Evolutionary conservation across 2,797 vertebrate species (phyloP).

Genomic region (Pseudochirops corinnae): DNA sequence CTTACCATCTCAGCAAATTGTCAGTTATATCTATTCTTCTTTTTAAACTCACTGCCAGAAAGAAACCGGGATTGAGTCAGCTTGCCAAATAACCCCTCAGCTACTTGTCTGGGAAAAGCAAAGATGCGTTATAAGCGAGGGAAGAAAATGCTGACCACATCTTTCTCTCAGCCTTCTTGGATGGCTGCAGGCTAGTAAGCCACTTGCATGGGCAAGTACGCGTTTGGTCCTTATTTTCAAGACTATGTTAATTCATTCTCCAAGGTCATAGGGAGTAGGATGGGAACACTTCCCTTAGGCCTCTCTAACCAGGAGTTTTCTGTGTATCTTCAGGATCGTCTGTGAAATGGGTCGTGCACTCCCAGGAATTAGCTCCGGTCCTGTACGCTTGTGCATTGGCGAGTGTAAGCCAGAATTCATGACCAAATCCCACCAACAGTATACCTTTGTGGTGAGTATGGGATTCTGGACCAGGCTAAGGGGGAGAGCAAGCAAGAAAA

Average conservation of each 20-base stretch:
- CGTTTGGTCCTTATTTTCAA: not conserved
- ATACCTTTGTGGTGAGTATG: constrained; percentile 94
- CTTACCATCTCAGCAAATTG: constrained; percentile 70
- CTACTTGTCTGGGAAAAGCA: not conserved
- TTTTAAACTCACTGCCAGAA: constrained; percentile 75
- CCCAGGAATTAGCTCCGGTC: constrained; percentile 89
- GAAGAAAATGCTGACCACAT: not conserved
- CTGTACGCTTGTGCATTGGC: constrained; percentile 94
- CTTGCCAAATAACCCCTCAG: constrained; percentile 73
- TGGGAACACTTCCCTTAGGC: not conserved
- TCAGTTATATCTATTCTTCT: constrained; percentile 70
- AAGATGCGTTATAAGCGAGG: not conserved
- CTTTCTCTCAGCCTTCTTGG: not conserved
- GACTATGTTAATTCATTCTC: not conserved
- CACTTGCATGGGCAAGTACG: not conserved
- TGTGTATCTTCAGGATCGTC: constrained; percentile 91
- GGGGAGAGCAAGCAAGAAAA: not conserved
- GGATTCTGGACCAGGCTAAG: rapidly evolving
- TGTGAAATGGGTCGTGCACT: constrained; percentile 95
- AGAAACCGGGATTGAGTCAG: constrained; percentile 65
- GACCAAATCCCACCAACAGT: constrained; percentile 93
- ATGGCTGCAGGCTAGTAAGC: not conserved
- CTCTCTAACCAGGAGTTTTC: constrained; percentile 67
- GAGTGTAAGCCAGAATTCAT: constrained; percentile 96
- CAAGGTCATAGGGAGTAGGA: not conserved